Base-by-base conservation (phyloP, 2,113 vertebrate species). In the Oryzias woworae region DNA sequence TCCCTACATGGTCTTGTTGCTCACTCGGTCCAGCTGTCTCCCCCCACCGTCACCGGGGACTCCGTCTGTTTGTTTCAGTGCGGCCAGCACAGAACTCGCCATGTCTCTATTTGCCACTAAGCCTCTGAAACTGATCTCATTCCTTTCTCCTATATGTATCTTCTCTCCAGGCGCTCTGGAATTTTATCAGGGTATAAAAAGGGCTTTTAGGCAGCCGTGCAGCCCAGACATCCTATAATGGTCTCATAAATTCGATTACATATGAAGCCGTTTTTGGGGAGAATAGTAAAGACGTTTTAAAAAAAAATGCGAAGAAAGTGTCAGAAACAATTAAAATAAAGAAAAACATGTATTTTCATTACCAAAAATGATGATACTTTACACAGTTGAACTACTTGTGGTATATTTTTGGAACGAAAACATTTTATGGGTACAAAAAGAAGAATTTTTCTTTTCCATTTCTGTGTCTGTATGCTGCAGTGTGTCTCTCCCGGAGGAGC, bases 401-500 rank as follows among this genome's bases (percentile, higher is more conserved):
- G 10, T 36, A 12, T 36, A 36, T 36, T 36, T 36, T 3, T 36
- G 36, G 36, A 36, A 36, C 36, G 10, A 36, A 36, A 36, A 36
- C 36, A 13, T 36, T 36, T 36, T 36, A 36, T 12, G 36, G 8
- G 8, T 28, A 5, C 4, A 12, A 36, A 1, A 36, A 36, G 12
- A 36, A 10, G 8, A 28, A 14, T 51, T 16, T 4, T 15, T 13
- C 17, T 36, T 14, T 18, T 20, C 12, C 17, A n/a, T 58, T 15
- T 36, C 10, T 54, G n/a, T 16, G 8, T 55, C 47, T 53, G n/a
- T 65, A 15, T 48, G 18, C 12, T 48, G 0, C 77, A 99, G 97
- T 36, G 91, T 98, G 18, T 94, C 94, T 41, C 94, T 99, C 24
- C 96, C 96, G 0, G 97, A 98, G 82, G 96, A 98, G 81, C 95